Evolutionary conservation across 1,140 invertebrate species (phyloP).

Genomic region (Drosophila sturtevanti): DNA sequence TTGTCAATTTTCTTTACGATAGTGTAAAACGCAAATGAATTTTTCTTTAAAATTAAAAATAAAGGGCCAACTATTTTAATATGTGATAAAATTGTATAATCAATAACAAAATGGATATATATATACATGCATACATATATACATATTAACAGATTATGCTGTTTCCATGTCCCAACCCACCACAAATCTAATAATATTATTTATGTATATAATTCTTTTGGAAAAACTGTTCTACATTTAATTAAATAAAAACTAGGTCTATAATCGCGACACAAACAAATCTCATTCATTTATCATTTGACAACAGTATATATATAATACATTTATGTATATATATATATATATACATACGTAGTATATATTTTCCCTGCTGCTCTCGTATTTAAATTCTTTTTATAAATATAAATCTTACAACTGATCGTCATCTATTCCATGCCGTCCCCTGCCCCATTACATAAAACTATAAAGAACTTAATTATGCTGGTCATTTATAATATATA

Average conservation of each 20-base stretch:
- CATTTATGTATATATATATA: neutral
- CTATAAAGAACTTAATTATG: constrained; percentile 56
- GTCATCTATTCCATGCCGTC: neutral
- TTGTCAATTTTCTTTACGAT: too few species aligned
- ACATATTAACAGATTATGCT: neutral
- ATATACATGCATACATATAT: neutral
- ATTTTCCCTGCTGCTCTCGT: neutral
- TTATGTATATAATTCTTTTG: neutral
- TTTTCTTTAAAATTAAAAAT: too few species aligned
- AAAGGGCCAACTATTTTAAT: too few species aligned
- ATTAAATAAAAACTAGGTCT: constrained; percentile 3
- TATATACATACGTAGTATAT: neutral
- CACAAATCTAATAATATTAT: constrained; percentile 3
- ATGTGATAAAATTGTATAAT: neutral
- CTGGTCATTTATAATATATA: constrained; percentile 33
- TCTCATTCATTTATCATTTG: neutral
- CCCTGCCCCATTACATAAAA: neutral
- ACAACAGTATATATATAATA: neutral
- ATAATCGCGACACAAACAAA: constrained; percentile 13
- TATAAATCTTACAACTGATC: constrained; percentile 7
- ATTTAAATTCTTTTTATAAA: constrained; percentile 9
- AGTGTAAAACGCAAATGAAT: too few species aligned
- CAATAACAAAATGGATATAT: neutral
- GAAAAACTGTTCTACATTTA: neutral
- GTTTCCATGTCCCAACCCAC: neutral